Base-by-base conservation (phyloP, 2,888 invertebrate species). In the Tillus elongatus region DNA sequence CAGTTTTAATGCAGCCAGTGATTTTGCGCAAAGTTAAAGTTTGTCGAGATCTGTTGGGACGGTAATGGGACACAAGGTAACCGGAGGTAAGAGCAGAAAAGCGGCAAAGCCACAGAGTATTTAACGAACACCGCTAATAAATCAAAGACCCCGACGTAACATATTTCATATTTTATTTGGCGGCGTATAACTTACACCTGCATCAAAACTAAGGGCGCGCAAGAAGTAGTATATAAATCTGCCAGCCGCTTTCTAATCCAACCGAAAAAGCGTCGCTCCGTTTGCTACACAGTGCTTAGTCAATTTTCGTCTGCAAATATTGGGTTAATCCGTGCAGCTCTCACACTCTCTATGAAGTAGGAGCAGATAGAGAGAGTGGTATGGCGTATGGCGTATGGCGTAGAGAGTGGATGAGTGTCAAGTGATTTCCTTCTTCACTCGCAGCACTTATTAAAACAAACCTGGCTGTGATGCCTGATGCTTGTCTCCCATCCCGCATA, bases 241-340 rank as follows among this genome's bases (percentile, higher is more conserved):
- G 44, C 45, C 49, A 46, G 37, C 35, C 44, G 42, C 50, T 49
- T 49, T 45, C 43, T 54, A 57, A 56, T 54, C 56, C 54, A 46
- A 42, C 46, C 51, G 46, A 56, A 55, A 56, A 45, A 42, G 36
- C 42, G 30, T 35, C 15, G 41, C 37, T 39, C 33, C 38, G 42
- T 10, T 26, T 27, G 13, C 19, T 30, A 8, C 30, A 15, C 14
- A 11, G 45, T 46, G 40, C 55, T 57, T 57, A 62, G 63, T 63
- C 66, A 66, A 66, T 66, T 65, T 66, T 62, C 64, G 61, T 65
- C 59, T 56, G 64, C 60, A 66, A 66, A 65, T 64, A 65, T 64
- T 64, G 63, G 57, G 58, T 57, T 65, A 64, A 66, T 64, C 63
- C 59, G 47, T 51, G 47, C 43, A 42, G 52, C 45, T 48, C 43